Conservation (phyloP, 2,113 vertebrate genomes). For the Podarcis cretensis region DNA sequence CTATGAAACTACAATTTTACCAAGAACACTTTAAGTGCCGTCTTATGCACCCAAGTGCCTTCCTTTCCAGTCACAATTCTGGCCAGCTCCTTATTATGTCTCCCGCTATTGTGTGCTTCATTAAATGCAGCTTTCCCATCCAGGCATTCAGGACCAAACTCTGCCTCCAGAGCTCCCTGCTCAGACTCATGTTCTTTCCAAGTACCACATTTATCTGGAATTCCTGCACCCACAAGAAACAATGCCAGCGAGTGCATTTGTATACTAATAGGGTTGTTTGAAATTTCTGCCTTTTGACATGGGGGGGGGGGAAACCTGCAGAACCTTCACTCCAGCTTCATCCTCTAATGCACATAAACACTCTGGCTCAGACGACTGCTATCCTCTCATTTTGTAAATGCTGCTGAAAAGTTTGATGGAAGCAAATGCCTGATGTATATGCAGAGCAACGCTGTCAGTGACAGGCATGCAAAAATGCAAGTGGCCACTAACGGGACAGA, state of each 20-base stretch:
- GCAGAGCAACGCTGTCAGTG: not conserved
- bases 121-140: too few species aligned
- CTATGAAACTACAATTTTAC: too few species aligned
- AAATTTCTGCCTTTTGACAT: not conserved
- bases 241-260: not conserved
- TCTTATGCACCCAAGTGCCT: too few species aligned
- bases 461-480: not conserved
- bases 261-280: not conserved
- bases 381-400: not conserved
- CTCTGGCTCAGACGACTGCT: not conserved
- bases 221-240: not conserved
- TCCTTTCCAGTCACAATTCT: too few species aligned
- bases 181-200: too few species aligned
- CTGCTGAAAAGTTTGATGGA: not conserved
- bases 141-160: too few species aligned
- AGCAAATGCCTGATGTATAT: slow-evolving; percentile 26
- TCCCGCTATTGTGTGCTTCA: too few species aligned
- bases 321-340: slow-evolving; percentile 1
- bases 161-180: too few species aligned
- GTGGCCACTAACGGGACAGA: not conserved
- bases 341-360: not conserved
- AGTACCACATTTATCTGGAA: not conserved
- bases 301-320: not conserved
- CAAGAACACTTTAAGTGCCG: too few species aligned
- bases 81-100: too few species aligned